These are phyloP conservation scores for Orthonychiurus folsomi DNA, from an alignment of 2,888 invertebrate genomes.

Conservation along the genomic window DNA sequence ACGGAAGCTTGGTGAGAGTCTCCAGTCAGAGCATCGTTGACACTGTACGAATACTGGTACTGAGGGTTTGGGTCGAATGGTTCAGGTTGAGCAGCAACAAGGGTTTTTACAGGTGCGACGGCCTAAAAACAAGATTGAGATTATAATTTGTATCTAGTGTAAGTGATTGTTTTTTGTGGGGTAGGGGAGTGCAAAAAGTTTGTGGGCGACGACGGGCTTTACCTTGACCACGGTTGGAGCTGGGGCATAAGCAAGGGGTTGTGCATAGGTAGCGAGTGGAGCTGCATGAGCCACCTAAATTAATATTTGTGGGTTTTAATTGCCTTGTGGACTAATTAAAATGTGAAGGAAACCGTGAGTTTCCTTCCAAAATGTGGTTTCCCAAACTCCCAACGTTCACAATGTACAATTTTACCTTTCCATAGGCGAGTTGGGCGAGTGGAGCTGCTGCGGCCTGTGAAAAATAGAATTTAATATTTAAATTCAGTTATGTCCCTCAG, in stretches of 20 bases:
- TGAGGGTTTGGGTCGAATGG: constrained; percentile 4
- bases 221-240: neutral
- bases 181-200: too few relatives aligned
- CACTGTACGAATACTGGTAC: neutral
- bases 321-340: neutral
- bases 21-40: neutral
- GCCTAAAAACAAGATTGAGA: neutral
- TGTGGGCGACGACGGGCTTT: too few relatives aligned
- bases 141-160: neutral
- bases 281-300: neutral
- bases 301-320: neutral
- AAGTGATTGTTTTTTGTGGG: neutral
- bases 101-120: neutral
- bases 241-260: neutral
- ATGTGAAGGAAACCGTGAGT: too few relatives aligned
- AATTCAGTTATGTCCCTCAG: too few relatives aligned
- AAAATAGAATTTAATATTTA: neutral
- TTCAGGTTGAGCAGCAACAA: constrained; percentile 1
- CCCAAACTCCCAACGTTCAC: too few relatives aligned
- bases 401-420: neutral
- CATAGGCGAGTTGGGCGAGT: neutral
- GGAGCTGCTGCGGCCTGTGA: neutral
- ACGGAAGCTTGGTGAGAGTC: neutral
- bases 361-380: too few relatives aligned
- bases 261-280: neutral